Conservation (phyloP, 1,140 invertebrate species). For the Tachypleus tridentatus region DNA sequence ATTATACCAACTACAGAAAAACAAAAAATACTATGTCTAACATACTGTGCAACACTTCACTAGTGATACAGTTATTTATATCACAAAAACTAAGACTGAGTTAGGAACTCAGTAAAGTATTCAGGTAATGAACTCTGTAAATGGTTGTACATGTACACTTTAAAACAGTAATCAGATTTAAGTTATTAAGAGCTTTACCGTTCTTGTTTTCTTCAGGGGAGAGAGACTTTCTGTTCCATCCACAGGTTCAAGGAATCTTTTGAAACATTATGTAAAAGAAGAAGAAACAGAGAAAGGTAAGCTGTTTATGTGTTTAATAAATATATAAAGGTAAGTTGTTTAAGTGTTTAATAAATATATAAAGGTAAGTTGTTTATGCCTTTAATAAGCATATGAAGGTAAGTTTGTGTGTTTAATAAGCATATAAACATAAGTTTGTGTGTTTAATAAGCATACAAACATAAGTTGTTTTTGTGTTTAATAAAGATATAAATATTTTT, state of each 20-base stretch:
- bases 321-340: too few species aligned
- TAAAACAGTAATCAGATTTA: too few species aligned
- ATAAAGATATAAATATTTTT: too few species aligned
- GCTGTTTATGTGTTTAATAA: not conserved
- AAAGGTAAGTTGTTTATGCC: constrained; percentile 2
- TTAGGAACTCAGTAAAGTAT: too few species aligned
- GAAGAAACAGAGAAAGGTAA: constrained; percentile 19
- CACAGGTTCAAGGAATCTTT: constrained; percentile 33
- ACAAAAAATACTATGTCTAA: too few species aligned
- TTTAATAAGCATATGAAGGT: not conserved
- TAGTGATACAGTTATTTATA: too few species aligned
- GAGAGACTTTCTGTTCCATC: constrained; percentile 23
- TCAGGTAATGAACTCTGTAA: too few species aligned
- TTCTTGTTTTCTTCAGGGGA: constrained; percentile 6
- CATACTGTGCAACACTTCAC: too few species aligned
- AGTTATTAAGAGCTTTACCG: not conserved
- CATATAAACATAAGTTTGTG: constrained; percentile 5
- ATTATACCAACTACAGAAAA: too few species aligned
- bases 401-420: constrained; percentile 14
- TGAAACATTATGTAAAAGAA: constrained; percentile 31
- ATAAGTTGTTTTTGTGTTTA: too few species aligned
- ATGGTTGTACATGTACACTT: too few species aligned
- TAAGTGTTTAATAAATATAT: constrained; percentile 15
- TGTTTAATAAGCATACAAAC: not conserved
- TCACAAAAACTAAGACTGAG: too few species aligned